Percentiles rank a stretch among this genome's conserved stretches.
phyloP scores from a whole-genome alignment of 1,140 invertebrate species.

The Brachionus koreanus region DNA sequence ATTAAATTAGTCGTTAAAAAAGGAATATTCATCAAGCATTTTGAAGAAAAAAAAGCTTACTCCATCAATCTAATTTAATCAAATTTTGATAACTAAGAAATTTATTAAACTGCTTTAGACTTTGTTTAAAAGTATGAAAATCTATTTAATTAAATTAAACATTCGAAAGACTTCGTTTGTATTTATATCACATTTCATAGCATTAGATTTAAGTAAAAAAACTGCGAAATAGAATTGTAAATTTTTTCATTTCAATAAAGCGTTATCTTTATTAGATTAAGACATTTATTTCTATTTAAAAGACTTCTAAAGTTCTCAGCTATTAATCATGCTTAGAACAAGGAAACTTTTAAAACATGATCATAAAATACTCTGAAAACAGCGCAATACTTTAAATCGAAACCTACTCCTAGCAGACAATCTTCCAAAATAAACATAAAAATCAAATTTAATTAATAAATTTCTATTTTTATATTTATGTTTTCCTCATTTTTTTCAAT shows the following conservation, averaged over 20 bases:
- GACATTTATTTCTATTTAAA: not conserved
- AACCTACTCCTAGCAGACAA: not conserved
- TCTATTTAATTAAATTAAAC: not conserved
- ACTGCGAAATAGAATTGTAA: not conserved
- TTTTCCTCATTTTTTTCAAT: conserved; percentile 15
- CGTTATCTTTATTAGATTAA: conserved; percentile 3
- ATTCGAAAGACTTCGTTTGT: not conserved
- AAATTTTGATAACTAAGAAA: not conserved
- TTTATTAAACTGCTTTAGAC: not conserved
- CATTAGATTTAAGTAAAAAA: not conserved
- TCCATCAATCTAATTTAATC: not conserved
- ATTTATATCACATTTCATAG: not conserved
- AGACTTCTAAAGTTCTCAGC: not conserved
- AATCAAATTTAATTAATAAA: conserved; percentile 36
- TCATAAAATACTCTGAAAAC: not conserved
- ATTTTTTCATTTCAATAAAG: conserved; percentile 5
- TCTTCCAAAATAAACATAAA: conserved; percentile 5
- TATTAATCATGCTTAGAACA: not conserved
- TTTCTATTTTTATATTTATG: not conserved
- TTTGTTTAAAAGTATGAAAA: not conserved
- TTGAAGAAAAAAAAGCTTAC: not conserved
- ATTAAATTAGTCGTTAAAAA: too few species aligned
- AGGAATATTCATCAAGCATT: too few species aligned
- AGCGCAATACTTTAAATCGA: not conserved
- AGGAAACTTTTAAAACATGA: not conserved